Base-by-base conservation (phyloP, 2,888 invertebrate genomes). In the Ischnura elegans region DNA sequence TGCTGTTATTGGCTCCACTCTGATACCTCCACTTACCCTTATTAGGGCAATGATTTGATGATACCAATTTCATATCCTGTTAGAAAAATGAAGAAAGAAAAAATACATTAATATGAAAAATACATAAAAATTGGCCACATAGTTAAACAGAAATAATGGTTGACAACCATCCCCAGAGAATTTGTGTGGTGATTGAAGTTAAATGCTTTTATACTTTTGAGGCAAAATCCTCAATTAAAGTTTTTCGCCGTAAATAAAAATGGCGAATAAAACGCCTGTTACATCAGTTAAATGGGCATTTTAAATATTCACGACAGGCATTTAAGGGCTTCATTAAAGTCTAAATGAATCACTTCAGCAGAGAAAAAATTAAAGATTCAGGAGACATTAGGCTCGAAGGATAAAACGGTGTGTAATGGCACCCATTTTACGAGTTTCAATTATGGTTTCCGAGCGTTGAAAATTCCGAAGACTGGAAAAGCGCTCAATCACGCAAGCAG, bases 361-460 rank as follows among this genome's bases (percentile, higher is more conserved):
- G 76, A 29, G 76, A 21, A 76, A 76, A 76, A 76, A 76, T 76
- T 76, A 76, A 76, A 36, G 76, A 76, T 76, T 76, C 76, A 36
- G 76, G 76, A 76, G 36, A 36, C 76, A 76, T 76, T 76, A 76
- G 76, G 76, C 76, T 25, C 76, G 76, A 76, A 76, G 76, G 76
- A 76, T 76, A 36, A 76, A 76, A 76, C 76, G 76, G 16, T 13
- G 76, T 76, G 76, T 76, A 76, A 76, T 76, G 76, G 76, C 10
- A 25, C 76, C 76, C 76, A 76, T 76, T 76, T 76, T 36, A 76
- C 76, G 29, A 25, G 76, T 76, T n/a, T 76, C 76, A 76, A 76
- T 76, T 76, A 76, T 36, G 36, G 29, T 76, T 8, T n/a, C n/a
- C 29, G 76, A 25, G 29, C 13, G 2, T 36, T 76, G 76, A 13